phyloP scores from a whole-genome alignment of 2,113 vertebrate species.

The Glaucomys volans region DNA sequence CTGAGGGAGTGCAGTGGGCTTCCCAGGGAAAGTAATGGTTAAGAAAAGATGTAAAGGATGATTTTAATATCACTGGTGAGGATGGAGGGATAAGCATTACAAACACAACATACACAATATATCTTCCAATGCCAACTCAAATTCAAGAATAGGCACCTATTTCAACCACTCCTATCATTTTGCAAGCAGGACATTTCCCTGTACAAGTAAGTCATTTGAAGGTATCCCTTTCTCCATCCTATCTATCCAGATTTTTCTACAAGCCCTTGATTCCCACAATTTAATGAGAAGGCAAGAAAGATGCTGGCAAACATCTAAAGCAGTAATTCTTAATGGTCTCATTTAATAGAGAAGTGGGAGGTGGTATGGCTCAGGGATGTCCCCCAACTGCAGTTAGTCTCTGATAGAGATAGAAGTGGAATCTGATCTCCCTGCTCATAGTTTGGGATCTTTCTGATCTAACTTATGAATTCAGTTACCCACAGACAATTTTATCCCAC shows the following conservation, averaged over 20 bases:
- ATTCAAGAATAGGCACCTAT: background rate
- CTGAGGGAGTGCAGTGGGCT: background rate
- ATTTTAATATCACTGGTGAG: background rate
- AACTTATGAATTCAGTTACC: slow-evolving; percentile 50
- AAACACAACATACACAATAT: background rate
- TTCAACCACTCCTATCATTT: background rate
- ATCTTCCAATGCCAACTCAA: background rate
- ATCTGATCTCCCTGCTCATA: background rate
- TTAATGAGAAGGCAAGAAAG: background rate
- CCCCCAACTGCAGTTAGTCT: background rate
- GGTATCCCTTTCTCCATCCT: background rate
- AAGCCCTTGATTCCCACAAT: background rate
- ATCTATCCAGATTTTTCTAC: background rate
- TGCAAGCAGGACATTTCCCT: background rate
- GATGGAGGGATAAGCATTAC: background rate
- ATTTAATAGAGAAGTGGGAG: background rate
- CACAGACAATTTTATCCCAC: slow-evolving; percentile 47
- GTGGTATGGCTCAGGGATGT: background rate
- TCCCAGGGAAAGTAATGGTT: background rate
- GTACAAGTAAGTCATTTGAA: background rate
- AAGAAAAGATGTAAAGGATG: background rate
- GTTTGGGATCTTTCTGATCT: background rate
- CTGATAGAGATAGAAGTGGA: background rate
- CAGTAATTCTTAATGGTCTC: background rate
- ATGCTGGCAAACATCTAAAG: background rate